These are phyloP conservation scores for Phyllostomus discolor DNA, from an alignment of 2,113 vertebrate species.

Conservation along the genomic window DNA sequence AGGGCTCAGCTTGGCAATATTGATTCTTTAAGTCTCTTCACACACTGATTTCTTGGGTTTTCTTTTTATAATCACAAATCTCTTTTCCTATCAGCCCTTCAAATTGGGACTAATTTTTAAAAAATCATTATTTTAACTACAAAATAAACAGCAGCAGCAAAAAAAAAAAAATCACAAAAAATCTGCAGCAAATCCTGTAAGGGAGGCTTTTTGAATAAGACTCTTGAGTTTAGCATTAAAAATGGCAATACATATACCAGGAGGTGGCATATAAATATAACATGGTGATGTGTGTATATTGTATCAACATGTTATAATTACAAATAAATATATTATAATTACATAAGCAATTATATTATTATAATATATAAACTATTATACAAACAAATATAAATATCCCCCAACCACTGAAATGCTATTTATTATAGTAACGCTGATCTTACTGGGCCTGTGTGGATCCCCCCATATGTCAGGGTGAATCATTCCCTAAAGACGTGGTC, in stretches of 20 bases:
- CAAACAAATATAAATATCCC: no score
- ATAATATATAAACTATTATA: not conserved
- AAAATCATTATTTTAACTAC: not conserved
- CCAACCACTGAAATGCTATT: not conserved
- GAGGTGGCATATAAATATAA: not conserved
- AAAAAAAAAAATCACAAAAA: not conserved
- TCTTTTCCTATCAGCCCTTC: not conserved
- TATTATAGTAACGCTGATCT: not conserved
- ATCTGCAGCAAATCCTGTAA: not conserved
- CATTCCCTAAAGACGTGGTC: not conserved
- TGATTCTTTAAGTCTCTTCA: conserved; percentile 1
- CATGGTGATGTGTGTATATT: not conserved
- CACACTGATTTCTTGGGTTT: not conserved
- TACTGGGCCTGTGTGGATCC: not conserved
- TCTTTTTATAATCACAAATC: not conserved
- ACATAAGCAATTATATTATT: not conserved
- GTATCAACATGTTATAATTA: not conserved
- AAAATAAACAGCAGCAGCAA: not conserved
- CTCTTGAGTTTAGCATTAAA: not conserved
- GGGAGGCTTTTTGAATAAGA: not conserved
- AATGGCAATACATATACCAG: not conserved
- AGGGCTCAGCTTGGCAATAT: not conserved
- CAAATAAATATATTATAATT: not conserved
- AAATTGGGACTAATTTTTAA: not conserved
- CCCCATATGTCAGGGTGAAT: not conserved